Evolutionary conservation across 2,797 vertebrate genomes (phyloP).

Genomic region (Enteromius fasciolatus): DNA sequence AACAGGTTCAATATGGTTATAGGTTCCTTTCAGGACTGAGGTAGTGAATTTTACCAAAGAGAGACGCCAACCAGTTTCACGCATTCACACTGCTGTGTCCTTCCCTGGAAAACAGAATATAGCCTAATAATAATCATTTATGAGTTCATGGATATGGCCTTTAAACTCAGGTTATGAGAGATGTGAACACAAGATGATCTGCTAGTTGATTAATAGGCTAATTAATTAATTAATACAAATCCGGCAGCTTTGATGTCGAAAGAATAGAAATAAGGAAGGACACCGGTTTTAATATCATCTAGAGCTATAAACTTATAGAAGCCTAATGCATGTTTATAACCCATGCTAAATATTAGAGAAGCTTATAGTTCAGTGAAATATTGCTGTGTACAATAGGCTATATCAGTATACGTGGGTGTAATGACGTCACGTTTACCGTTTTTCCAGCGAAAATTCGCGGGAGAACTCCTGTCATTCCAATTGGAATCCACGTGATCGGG

Average conservation of each 20-base stretch:
- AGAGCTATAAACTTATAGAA: no score
- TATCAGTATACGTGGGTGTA: no score
- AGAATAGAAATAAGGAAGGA: neutral
- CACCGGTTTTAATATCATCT: neutral
- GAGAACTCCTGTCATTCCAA: neutral
- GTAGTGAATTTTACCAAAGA: conserved; percentile 69
- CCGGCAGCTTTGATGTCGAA: neutral
- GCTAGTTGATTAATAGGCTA: neutral
- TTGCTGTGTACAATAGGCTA: no score
- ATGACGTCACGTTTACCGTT: neutral
- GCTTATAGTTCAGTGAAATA: no score
- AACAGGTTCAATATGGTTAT: conserved; percentile 64
- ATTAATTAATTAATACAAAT: neutral
- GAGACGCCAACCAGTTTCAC: neutral
- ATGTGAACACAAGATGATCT: neutral
- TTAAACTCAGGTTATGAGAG: neutral
- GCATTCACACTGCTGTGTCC: neutral
- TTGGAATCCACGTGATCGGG: no score
- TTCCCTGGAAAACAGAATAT: neutral
- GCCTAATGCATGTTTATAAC: neutral
- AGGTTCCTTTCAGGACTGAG: conserved; percentile 68
- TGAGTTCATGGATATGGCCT: neutral
- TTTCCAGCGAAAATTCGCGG: neutral
- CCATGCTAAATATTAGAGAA: no score
- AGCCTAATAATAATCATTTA: neutral